These are phyloP conservation scores for Magallana angulata DNA, from an alignment of 1,140 invertebrate species.

Conservation along the genomic window DNA sequence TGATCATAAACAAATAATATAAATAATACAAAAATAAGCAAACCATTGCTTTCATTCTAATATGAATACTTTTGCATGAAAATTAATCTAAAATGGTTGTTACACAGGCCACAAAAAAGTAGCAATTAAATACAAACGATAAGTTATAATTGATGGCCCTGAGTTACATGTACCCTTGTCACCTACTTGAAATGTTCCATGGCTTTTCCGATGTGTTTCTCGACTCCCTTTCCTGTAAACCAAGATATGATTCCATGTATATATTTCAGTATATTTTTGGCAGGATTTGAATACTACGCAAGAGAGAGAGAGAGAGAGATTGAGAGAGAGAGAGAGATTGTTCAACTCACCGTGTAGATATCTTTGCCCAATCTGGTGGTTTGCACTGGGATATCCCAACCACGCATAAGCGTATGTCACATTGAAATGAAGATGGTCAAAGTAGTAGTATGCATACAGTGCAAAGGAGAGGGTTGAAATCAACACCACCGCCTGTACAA, in stretches of 20 bases:
- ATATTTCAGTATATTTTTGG: not conserved
- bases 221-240: constrained; percentile 79
- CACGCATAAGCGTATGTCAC: constrained; percentile 81
- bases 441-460: constrained; percentile 81
- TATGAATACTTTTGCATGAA: not conserved
- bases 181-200: constrained; percentile 82
- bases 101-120: no score
- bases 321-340: not conserved
- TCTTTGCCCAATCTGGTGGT: constrained; percentile 82
- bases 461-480: constrained; percentile 70
- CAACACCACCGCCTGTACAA: constrained; percentile 74
- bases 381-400: constrained; percentile 81
- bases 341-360: constrained; percentile 80
- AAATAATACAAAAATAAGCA: not conserved
- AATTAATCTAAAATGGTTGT: no score
- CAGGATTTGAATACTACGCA: no score
- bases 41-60: not conserved
- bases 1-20: constrained; percentile 59
- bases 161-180: no score
- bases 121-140: no score
- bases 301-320: not conserved
- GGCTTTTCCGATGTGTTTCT: constrained; percentile 79
- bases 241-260: constrained; percentile 23
- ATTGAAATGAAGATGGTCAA: constrained; percentile 82
- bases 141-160: no score